Percentiles rank a stretch among this genome's conserved stretches.
Evolutionary conservation across 2,113 vertebrate species (phyloP).

Genomic region (Microtus pennsylvanicus): DNA sequence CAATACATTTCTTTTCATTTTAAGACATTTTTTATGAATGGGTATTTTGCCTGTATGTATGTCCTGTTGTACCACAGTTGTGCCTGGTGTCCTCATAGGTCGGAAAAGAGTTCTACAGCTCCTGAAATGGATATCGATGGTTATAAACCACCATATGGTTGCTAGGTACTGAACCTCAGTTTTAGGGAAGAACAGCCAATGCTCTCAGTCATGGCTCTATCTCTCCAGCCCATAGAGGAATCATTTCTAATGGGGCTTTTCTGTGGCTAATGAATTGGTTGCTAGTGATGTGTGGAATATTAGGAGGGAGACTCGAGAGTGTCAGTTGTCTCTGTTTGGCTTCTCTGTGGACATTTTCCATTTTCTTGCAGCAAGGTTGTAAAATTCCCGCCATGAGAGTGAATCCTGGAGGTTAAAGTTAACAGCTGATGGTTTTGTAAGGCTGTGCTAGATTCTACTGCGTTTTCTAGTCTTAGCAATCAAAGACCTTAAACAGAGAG

Average conservation of each 20-base stretch:
- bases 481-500: neutral
- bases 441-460: neutral
- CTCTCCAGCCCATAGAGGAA: neutral
- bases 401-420: neutral
- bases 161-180: neutral
- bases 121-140: neutral
- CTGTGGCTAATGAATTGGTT: neutral
- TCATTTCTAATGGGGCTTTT: neutral
- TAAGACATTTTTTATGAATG: neutral
- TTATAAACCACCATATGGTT: neutral
- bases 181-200: neutral
- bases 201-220: neutral
- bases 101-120: neutral
- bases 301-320: neutral
- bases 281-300: neutral
- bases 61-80: neutral
- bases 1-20: neutral
- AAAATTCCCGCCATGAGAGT: neutral
- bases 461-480: neutral
- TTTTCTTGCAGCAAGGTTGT: neutral
- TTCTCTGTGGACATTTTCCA: neutral
- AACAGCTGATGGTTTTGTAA: neutral
- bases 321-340: neutral
- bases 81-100: neutral
- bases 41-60: neutral